Base-by-base conservation (phyloP, 2,888 invertebrate species). In the Orthosia cruda region DNA sequence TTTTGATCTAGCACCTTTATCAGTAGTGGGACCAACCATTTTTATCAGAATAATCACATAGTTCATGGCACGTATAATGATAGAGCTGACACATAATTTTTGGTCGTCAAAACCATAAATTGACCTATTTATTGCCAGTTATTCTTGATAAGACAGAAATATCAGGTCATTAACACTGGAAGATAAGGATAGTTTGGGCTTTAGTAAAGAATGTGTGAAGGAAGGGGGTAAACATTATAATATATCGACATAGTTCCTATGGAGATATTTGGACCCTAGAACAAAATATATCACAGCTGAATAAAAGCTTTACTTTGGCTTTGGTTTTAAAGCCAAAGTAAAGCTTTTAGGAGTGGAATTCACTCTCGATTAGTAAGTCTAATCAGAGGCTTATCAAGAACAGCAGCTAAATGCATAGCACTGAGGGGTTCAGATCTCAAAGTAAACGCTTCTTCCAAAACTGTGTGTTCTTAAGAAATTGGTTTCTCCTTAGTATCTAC, bases 111-210 rank as follows among this genome's bases (percentile, higher is more conserved):
- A 91, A 91, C 91, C 93, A 94, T 95, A 93, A 94, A 93, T 88
- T 94, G 95, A 95, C 94, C 95, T 93, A 95, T 96, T 96, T 95
- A 96, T 95, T 94, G 89, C 90, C 84, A 90, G 84, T 87, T 91
- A 88, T 89, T 89, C 91, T 88, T 90, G 96, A 96, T 96, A 96
- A 95, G 76, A 91, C 87, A 90, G 89, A 90, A 91, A 92, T 93
- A 92, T 91, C 87, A 91, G 93, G 93, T 95, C 95, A 95, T 95
- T 95, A 95, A 95, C 94, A 94, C 91, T 78, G 54, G 9, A 55
- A 88, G 92, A 93, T 93, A 94, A 91, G 68, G 47, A 67, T 76
- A 74, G 69, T 80, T 83, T 75, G 59, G 83, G 61, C 81, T 47
- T 40, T 59, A 45, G 20, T 49, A 2, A 62, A 55, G 13, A 64